phyloP scores from a whole-genome alignment of 2,113 vertebrate genomes.

The Ciconia maguari region DNA sequence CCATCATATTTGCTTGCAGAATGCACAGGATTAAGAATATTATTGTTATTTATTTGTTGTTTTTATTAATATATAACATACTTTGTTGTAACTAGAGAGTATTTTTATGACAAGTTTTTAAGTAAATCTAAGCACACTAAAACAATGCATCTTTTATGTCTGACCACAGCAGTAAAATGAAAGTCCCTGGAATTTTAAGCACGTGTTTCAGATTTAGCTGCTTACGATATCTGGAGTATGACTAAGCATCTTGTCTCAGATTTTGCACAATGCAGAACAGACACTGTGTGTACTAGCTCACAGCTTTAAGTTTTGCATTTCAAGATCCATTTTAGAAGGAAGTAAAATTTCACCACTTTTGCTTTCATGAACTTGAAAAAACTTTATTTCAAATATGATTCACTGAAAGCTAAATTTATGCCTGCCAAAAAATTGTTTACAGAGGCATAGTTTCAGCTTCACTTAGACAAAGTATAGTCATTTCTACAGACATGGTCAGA shows the following conservation, averaged over 20 bases:
- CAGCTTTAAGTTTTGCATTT: neutral
- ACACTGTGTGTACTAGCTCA: neutral
- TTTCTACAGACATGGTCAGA: neutral
- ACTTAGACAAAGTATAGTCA: neutral
- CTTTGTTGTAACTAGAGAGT: neutral
- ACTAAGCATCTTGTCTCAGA: conserved; percentile 68
- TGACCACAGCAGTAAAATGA: conserved; percentile 34
- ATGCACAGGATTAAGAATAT: neutral
- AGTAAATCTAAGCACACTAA: conserved; percentile 4
- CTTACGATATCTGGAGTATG: conserved; percentile 60
- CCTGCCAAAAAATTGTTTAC: neutral
- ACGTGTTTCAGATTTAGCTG: conserved; percentile 63
- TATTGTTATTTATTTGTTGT: neutral
- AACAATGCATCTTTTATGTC: conserved; percentile 61
- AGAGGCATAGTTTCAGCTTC: neutral
- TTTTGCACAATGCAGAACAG: conserved; percentile 37
- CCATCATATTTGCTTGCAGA: neutral
- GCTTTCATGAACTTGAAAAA: neutral
- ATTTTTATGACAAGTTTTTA: conserved; percentile 5
- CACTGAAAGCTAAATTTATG: neutral
- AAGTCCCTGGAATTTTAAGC: conserved; percentile 67
- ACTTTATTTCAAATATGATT: neutral
- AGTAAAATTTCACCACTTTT: neutral
- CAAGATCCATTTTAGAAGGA: neutral
- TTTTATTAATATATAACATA: neutral